Conservation (phyloP, 2,888 invertebrate genomes). For the Athalia rosae region DNA sequence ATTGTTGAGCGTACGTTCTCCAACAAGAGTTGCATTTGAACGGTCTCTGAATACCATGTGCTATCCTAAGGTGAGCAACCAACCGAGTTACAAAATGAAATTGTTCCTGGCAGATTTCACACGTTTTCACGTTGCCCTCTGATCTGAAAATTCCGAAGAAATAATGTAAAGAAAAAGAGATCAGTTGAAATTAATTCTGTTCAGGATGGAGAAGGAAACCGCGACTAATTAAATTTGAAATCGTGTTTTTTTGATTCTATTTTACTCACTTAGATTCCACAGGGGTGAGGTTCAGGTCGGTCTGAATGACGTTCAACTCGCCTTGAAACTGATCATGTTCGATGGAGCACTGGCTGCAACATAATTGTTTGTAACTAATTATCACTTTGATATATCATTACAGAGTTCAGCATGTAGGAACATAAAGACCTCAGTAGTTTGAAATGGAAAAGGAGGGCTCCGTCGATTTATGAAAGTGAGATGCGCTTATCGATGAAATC, state of each 20-base stretch:
- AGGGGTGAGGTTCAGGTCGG: conserved; percentile 33
- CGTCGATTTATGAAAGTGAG: not conserved
- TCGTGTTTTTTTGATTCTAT: not conserved
- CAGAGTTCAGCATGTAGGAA: not conserved
- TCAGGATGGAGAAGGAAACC: too few species aligned
- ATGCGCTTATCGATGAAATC: not conserved
- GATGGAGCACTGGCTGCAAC: conserved; percentile 53
- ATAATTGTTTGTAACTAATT: conserved; percentile 46
- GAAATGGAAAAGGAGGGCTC: not conserved
- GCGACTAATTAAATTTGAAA: not conserved
- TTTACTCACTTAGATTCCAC: conserved; percentile 49
- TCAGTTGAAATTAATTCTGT: too few species aligned
- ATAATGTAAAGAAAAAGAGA: not conserved
- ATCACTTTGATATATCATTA: conserved; percentile 29
- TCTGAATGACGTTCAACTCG: conserved; percentile 47
- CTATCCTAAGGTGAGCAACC: conserved; percentile 63
- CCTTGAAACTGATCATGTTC: conserved; percentile 46
- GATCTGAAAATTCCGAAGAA: conserved; percentile 54
- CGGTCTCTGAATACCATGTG: conserved; percentile 63
- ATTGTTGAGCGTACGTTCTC: conserved; percentile 64
- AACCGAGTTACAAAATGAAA: conserved; percentile 65
- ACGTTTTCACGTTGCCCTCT: conserved; percentile 59
- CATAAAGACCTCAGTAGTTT: not conserved
- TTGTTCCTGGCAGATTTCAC: conserved; percentile 63
- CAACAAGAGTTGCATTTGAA: conserved; percentile 64